phyloP scores from a whole-genome alignment of 1,140 invertebrate species.

The Drosophila subobscura region DNA sequence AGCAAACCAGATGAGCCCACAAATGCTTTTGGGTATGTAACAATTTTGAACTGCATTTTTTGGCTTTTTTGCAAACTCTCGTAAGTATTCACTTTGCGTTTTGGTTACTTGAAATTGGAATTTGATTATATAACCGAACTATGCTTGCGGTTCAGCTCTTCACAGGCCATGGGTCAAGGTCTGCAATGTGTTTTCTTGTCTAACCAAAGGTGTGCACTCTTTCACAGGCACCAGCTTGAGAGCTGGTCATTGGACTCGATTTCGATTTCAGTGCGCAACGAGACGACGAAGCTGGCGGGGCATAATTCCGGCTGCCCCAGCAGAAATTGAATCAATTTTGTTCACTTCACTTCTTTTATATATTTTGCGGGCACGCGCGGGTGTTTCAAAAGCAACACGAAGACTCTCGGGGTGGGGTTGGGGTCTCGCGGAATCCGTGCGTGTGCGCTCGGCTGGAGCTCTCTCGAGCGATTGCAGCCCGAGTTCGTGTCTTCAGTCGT shows the following conservation, averaged over 20 bases:
- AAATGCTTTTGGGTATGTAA: constrained; percentile 3
- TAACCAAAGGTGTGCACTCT: constrained; percentile 25
- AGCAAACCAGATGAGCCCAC: constrained; percentile 26
- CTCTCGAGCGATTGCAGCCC: constrained; percentile 54
- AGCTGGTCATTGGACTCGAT: constrained; percentile 77
- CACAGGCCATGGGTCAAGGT: constrained; percentile 47
- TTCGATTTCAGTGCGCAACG: constrained; percentile 59
- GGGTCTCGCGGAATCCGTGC: neutral
- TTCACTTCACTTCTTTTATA: constrained; percentile 33
- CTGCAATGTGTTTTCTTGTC: constrained; percentile 15
- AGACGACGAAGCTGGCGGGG: constrained; percentile 53
- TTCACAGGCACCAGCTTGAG: constrained; percentile 30
- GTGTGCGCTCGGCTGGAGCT: constrained; percentile 61
- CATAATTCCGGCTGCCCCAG: constrained; percentile 67
- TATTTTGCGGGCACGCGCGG: constrained; percentile 53
- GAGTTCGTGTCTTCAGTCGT: constrained; percentile 69
- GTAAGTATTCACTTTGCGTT: constrained; percentile 13
- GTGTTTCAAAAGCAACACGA: constrained; percentile 11
- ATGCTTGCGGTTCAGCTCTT: constrained; percentile 14
- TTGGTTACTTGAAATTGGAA: constrained; percentile 15
- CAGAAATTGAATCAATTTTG: constrained; percentile 54
- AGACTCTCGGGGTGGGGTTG: constrained; percentile 17
- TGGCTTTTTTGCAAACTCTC: constrained; percentile 17
- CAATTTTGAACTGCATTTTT: constrained; percentile 17
- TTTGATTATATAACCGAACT: constrained; percentile 29